A percentile compares a stretch with the other conserved stretches of the same genome.
phyloP scores from a whole-genome alignment of 30 jellyfish, hydroid and myxozoan genomes.

The Cassiopea xamachana region DNA sequence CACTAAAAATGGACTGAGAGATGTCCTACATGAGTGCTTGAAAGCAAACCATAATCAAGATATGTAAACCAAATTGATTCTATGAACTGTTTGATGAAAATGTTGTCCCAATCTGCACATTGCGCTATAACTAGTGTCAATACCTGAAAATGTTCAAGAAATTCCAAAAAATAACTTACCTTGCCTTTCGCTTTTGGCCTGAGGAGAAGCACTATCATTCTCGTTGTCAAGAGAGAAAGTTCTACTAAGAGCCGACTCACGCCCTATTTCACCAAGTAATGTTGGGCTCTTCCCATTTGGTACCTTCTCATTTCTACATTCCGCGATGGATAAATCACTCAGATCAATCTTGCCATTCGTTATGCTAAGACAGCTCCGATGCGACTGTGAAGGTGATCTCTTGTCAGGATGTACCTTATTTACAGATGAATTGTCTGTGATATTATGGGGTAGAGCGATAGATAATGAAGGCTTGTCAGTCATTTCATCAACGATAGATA shows the following conservation, averaged over 20 bases:
- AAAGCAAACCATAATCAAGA: too few species aligned
- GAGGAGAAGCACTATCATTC: neutral
- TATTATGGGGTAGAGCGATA: neutral
- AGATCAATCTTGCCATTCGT: neutral
- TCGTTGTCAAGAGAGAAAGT: conserved; percentile 45
- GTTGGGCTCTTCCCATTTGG: neutral
- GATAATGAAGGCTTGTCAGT: neutral
- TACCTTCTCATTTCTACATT: neutral
- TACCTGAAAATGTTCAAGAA: neutral
- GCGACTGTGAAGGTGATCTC: neutral
- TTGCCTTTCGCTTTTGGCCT: neutral
- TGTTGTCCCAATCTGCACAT: too few species aligned
- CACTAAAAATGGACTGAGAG: too few species aligned
- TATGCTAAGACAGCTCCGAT: conserved; percentile 4
- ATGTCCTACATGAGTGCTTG: too few species aligned
- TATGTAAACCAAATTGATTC: too few species aligned
- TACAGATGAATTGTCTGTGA: neutral
- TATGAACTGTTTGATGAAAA: too few species aligned
- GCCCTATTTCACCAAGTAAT: conserved; percentile 29
- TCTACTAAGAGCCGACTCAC: conserved; percentile 43
- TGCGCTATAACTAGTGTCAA: too few species aligned
- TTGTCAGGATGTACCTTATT: neutral
- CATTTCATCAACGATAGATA: neutral
- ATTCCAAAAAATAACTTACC: neutral
- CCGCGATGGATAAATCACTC: neutral